Base-by-base conservation (phyloP, 23 tunicate species). In the Pegea sp. region DNA sequence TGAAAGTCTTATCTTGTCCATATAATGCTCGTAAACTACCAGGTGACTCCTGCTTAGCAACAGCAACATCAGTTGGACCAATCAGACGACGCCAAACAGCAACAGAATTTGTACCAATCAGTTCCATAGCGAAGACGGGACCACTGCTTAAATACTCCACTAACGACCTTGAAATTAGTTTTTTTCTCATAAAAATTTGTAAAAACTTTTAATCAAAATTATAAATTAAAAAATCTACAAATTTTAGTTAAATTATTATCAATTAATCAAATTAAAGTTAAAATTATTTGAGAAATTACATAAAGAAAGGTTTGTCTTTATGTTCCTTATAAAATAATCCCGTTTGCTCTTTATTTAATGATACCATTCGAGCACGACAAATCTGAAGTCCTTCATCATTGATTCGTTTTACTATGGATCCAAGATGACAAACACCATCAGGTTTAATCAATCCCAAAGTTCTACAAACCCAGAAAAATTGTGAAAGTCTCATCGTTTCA, bases 401-500 rank as follows among this genome's bases (percentile, higher is more conserved):
- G 21, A 84, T 31, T 26, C 68, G 11, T 42, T 67, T 84, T 0
- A 84, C 3, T 24, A 84, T 67, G 3, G 54, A 52, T 27, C 95
- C 95, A 34, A 84, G 50, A 44, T 84, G 68, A 5, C 63, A 31
- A 1, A 68, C 61, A 49, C 68, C 76, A 53, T 84, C 95, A 13
- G 95, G 95, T 34, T 84, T 84, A 4, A 84, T 58, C 22, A 84
- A 27, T 24, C 69, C 95, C 18, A 84, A 48, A 56, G 95, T 84
- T 51, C 93, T 81, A 24, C 16, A 67, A 48, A 54, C 20, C 24
- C 16, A 49, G 13, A 38, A 16, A 11, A 38, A 38, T 38, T 38
- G 46, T 11, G 16, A 38, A 11, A 16, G 16, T 38, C 13, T 38
- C 16, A 11, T 11, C 46, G 16, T 11, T 38, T 11, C 46, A 38